Evolutionary conservation across 2,888 invertebrate species (phyloP), one percentile per base, ranked within the genome.

Genomic region (Leuctra nigra): DNA sequence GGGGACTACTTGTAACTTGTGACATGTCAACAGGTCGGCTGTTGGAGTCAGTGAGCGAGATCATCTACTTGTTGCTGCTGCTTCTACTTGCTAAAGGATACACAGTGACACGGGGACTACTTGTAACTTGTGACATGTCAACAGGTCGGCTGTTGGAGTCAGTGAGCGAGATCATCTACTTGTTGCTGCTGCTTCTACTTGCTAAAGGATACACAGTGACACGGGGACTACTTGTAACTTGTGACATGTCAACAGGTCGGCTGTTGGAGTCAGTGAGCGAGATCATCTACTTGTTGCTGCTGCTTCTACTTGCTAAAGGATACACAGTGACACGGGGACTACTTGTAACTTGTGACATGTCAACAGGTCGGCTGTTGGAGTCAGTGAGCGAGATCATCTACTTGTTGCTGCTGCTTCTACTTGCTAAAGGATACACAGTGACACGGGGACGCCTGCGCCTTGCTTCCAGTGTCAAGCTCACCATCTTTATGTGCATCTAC

Each of bases 161-260:
- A 0, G 72, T 80, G 2, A 84, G 89, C 14, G 87, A 89, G 68
- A 84, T 85, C 53, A 73, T 83, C 0, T 93, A 88, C 67, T 76
- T 94, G 0, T 73, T 92, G 0, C 74, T 94, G 13, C 74, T 95
- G 53, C 76, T 95, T 1, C 73, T 95, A 4, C 75, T 95, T 71
- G 92, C 87, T 0, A 92, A 94, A 68, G 95, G 95, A 0, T 95
- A 86, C 70, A 94, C 93, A 0, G 86, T 95, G 24, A 95, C 94
- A 0, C 78, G 93, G 53, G 93, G 90, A 0, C 75, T 89, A 0
- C 76, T 95, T n/a, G n/a, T n/a, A n/a, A n/a, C n/a, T n/a, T n/a
- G n/a, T n/a, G 29, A 7, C 11, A 14, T 13, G 36, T 36, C 72
- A n/a, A 33, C 72, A 84, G 89, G 88, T n/a, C 80, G 83, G 60